Evolutionary conservation across 2,113 vertebrate species (phyloP), one percentile per base, ranked within the genome.

Genomic region (Bubo blakistoni): DNA sequence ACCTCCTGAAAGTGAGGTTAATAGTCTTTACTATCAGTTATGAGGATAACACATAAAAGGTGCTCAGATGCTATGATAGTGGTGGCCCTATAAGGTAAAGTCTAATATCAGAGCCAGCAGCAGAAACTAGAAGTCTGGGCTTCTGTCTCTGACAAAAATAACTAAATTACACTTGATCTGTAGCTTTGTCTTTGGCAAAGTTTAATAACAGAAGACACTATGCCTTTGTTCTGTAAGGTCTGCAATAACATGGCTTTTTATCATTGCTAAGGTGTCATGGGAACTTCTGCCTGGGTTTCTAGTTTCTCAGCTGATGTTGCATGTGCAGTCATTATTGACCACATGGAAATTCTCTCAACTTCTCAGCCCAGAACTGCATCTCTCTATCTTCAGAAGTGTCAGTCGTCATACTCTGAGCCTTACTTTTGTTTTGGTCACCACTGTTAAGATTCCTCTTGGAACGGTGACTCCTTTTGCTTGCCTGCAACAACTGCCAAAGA

Each of bases 191-290:
- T 83, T 81, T 73, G 49, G 72, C n/a, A 40, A 61, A 88, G 24
- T 91, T 73, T 83, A 94, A 58, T 93, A 93, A 81, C 13, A 76
- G 76, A 80, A 66, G 57, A 86, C 13, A 78, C 63, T 81, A 16
- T 96, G 88, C 92, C 11, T 34, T 66, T 90, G 83, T 73, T 81
- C 69, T 59, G 12, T 73, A 69, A 54, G 92, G 42, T 94, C 85
- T 94, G 86, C 78, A 95, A 34, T 86, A 97, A 97, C 89, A 88
- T 18, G 9, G 46, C n/a, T 84, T 94, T 93, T 83, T 86, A 85
- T 74, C 74, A 83, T 54, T 90, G 59, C 78, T 80, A 0, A 92
- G 69, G 42, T 92, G n/a, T 47, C 36, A 6, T 25, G 74, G 72
- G 61, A 74, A 71, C 74, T 92, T 71, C 86, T 91, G 24, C 30